These are phyloP conservation scores for Pimephales promelas DNA, from an alignment of 2,113 vertebrate genomes.

Conservation along the genomic window DNA sequence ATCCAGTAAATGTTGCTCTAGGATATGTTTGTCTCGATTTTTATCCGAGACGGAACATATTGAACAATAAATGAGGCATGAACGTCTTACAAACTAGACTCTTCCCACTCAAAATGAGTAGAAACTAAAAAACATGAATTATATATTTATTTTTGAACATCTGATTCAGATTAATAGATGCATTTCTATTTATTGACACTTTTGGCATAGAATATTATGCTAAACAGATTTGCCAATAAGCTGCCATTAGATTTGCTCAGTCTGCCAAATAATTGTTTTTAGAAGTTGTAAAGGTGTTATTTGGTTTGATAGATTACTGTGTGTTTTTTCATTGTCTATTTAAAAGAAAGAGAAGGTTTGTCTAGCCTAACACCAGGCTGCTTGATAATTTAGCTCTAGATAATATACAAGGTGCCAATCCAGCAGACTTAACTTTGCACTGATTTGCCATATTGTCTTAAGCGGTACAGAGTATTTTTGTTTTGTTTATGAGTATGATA, in stretches of 20 bases:
- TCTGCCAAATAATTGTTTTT: background rate
- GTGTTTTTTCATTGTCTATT: background rate
- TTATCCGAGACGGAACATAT: background rate
- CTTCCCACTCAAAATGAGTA: background rate
- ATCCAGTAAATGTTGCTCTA: background rate
- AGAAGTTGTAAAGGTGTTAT: background rate
- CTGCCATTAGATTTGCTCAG: background rate
- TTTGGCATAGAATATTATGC: background rate
- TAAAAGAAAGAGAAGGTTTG: background rate
- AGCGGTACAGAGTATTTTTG: slow-evolving; percentile 15
- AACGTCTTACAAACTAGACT: background rate
- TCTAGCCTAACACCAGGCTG: background rate
- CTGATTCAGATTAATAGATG: background rate
- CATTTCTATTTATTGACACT: background rate
- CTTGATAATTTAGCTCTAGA: background rate
- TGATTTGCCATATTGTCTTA: slow-evolving; percentile 64
- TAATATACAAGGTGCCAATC: slow-evolving; percentile 20
- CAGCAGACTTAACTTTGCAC: slow-evolving; percentile 59
- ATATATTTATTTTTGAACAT: background rate
- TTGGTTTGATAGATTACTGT: background rate
- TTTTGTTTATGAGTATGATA: slow-evolving; percentile 3
- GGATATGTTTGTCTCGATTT: background rate
- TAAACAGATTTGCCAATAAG: background rate
- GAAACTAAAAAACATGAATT: background rate
- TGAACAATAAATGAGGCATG: background rate